These are phyloP conservation scores for Sipha flava DNA, from an alignment of 1,140 invertebrate genomes.

Conservation along the genomic window DNA sequence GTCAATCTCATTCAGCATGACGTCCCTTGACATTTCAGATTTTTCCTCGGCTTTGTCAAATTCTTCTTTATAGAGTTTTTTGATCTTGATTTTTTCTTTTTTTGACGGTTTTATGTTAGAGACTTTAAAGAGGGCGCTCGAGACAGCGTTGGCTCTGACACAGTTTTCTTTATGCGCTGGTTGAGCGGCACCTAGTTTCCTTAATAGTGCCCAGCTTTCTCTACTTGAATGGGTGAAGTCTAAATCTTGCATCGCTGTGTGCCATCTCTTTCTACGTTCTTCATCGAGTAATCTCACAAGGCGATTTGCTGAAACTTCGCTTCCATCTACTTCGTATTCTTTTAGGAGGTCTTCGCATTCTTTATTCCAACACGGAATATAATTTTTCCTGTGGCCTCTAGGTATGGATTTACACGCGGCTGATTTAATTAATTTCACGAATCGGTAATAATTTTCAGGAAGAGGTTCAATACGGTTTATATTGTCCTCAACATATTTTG, in stretches of 20 bases:
- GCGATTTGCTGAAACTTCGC: not conserved
- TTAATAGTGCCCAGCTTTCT: conserved; percentile 3
- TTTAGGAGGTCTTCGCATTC: not conserved
- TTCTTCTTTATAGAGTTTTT: not conserved
- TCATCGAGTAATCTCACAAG: conserved; percentile 2
- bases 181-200: conserved; percentile 10
- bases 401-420: conserved; percentile 24
- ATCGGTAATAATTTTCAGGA: conserved; percentile 15
- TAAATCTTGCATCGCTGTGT: not conserved
- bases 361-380: conserved; percentile 31
- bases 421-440: not conserved
- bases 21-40: not conserved
- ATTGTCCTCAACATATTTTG: not conserved
- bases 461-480: conserved; percentile 4
- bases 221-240: conserved; percentile 21
- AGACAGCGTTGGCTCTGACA: not conserved
- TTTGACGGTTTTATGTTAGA: not conserved
- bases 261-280: not conserved
- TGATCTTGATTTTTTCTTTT: not conserved
- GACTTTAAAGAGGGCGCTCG: not conserved
- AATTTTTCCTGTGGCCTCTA: conserved; percentile 28
- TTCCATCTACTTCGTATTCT: not conserved
- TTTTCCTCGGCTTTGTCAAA: too few species aligned
- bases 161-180: not conserved
- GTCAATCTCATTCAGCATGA: not conserved